Conservation (phyloP, 2,888 invertebrate species). For the Lasioglossum leucozonium region DNA sequence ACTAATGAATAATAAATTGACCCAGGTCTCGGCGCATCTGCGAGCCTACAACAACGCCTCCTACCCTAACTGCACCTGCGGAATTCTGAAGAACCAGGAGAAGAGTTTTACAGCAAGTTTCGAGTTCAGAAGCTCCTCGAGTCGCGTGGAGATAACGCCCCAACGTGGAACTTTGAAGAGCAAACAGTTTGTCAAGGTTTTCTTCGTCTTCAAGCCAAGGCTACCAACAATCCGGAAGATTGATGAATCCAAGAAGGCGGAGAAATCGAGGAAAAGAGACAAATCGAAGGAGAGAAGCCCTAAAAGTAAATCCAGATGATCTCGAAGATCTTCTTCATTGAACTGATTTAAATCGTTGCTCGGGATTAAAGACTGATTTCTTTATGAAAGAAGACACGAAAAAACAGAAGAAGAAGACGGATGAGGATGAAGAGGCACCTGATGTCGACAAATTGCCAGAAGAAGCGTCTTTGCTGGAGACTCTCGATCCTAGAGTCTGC, state of each 20-base stretch:
- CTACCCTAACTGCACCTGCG: conserved; percentile 55
- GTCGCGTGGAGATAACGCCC: conserved; percentile 34
- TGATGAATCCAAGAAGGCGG: not conserved
- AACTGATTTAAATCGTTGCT: not conserved
- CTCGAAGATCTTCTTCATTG: not conserved
- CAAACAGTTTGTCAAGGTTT: conserved; percentile 33
- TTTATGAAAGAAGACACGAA: not conserved
- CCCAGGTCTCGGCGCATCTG: conserved; percentile 45
- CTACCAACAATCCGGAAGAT: not conserved
- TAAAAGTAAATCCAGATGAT: not conserved
- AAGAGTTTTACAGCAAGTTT: conserved; percentile 55
- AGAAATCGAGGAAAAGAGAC: not conserved
- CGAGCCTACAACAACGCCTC: conserved; percentile 58
- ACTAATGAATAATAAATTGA: not conserved
- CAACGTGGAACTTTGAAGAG: conserved; percentile 18
- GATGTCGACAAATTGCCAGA: conserved; percentile 2
- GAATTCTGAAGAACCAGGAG: conserved; percentile 40
- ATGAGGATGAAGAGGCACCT: not conserved
- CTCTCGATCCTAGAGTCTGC: conserved; percentile 31
- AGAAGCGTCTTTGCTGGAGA: conserved; percentile 35
- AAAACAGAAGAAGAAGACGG: conserved; percentile 10
- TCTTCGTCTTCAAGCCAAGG: conserved; percentile 45
- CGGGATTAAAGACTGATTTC: not conserved
- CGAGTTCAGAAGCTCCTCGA: conserved; percentile 51
- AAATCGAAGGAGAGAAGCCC: not conserved